These are phyloP conservation scores for Forbesichthys agassizii DNA, from an alignment of 2,113 vertebrate species.

Conservation along the genomic window DNA sequence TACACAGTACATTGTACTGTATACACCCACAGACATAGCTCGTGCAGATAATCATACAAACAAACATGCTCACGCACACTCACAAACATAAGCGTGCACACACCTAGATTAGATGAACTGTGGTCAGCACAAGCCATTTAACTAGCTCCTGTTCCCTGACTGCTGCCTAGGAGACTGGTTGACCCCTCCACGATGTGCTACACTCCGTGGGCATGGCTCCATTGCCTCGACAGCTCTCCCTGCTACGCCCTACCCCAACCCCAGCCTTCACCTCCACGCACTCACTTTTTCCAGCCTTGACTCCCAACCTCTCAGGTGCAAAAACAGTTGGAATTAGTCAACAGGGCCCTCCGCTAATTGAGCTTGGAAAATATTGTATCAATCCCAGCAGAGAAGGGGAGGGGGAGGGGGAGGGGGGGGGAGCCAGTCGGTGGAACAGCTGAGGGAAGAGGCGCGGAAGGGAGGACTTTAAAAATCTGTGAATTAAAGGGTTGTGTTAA, in stretches of 20 bases:
- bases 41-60: slow-evolving; percentile 1
- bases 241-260: slow-evolving; percentile 46
- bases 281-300: slow-evolving; percentile 79
- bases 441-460: slow-evolving; percentile 59
- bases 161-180: slow-evolving; percentile 30
- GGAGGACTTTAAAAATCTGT: slow-evolving; percentile 36
- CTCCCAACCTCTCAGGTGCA: slow-evolving; percentile 79
- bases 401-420: no score
- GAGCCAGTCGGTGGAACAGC: slow-evolving; percentile 66
- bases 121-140: neutral
- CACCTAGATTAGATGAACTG: neutral
- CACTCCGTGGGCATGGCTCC: slow-evolving; percentile 63
- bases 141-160: neutral
- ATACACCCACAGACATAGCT: neutral
- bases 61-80: slow-evolving; percentile 4
- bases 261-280: slow-evolving; percentile 55
- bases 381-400: slow-evolving; percentile 74
- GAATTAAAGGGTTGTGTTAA: slow-evolving; percentile 16
- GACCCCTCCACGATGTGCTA: slow-evolving; percentile 53
- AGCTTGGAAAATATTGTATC: slow-evolving; percentile 84
- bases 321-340: slow-evolving; percentile 83
- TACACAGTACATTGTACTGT: neutral
- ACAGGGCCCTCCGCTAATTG: slow-evolving; percentile 76
- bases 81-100: neutral
- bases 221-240: slow-evolving; percentile 59